Conservation (phyloP, 2,113 vertebrate species). For the Charina bottae region DNA sequence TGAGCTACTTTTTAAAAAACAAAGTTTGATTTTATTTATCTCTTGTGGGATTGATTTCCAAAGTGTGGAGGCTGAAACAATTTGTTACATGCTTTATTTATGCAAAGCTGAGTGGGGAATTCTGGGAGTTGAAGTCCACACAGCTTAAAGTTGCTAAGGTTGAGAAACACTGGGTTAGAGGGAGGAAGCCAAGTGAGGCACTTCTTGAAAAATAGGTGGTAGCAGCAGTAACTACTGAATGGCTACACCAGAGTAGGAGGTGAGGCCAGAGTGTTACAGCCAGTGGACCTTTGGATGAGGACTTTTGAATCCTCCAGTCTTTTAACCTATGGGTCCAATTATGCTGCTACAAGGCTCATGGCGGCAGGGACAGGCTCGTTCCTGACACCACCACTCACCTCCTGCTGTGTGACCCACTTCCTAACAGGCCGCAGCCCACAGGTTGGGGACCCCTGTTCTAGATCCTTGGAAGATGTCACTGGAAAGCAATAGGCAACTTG, state of each 20-base stretch:
- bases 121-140: no score
- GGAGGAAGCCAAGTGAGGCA: neutral
- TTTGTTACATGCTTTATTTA: neutral
- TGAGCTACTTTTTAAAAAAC: neutral
- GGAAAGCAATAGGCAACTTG: neutral
- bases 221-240: neutral
- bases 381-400: no score
- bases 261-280: no score
- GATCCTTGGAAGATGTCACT: neutral
- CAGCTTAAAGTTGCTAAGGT: no score
- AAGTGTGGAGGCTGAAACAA: neutral
- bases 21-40: neutral
- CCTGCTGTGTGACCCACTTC: no score
- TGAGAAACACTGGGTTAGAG: no score
- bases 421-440: no score
- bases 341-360: neutral
- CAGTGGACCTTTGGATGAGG: neutral
- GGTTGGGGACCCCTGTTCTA: neutral
- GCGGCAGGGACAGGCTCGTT: no score
- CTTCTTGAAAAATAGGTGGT: neutral
- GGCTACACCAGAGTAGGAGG: no score
- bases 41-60: neutral
- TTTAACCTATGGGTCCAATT: neutral
- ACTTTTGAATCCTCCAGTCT: neutral
- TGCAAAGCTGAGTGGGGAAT: no score